Evolutionary conservation across 2,888 invertebrate genomes (phyloP).

Genomic region (Tipula lateralis): DNA sequence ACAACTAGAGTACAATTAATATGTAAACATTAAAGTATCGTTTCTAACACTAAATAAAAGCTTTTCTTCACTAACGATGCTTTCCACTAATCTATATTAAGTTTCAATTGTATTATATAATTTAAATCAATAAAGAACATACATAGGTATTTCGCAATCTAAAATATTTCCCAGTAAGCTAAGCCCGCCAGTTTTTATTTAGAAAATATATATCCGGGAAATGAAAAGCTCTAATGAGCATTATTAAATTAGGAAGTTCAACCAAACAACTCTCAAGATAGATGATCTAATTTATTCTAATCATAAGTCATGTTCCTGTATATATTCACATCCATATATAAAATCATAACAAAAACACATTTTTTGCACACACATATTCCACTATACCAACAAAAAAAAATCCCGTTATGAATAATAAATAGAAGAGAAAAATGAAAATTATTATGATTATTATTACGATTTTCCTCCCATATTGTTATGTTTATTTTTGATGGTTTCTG

Average conservation of each 20-base stretch:
- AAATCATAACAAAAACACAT: conserved; percentile 1
- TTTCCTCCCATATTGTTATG: neutral
- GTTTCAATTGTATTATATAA: too few relatives aligned
- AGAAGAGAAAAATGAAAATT: neutral
- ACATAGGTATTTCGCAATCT: too few relatives aligned
- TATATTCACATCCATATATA: neutral
- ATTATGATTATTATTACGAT: conserved; percentile 1
- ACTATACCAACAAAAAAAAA: neutral
- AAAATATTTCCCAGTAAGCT: too few relatives aligned
- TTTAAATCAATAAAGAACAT: too few relatives aligned
- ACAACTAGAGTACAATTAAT: too few relatives aligned
- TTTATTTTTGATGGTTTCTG: neutral
- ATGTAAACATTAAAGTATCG: too few relatives aligned
- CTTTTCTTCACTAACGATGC: too few relatives aligned
- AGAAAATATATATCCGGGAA: neutral
- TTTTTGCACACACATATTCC: neutral
- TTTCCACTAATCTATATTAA: too few relatives aligned
- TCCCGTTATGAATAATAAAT: conserved; percentile 24
- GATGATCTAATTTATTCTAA: conserved; percentile 24
- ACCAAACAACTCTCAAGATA: neutral
- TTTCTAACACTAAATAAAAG: too few relatives aligned
- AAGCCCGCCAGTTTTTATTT: too few relatives aligned
- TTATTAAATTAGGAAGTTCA: conserved; percentile 19
- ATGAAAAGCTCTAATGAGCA: neutral
- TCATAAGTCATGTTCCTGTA: conserved; percentile 13